Conservation (phyloP, 2,797 vertebrate species). For the Tragelaphus eurycerus region DNA sequence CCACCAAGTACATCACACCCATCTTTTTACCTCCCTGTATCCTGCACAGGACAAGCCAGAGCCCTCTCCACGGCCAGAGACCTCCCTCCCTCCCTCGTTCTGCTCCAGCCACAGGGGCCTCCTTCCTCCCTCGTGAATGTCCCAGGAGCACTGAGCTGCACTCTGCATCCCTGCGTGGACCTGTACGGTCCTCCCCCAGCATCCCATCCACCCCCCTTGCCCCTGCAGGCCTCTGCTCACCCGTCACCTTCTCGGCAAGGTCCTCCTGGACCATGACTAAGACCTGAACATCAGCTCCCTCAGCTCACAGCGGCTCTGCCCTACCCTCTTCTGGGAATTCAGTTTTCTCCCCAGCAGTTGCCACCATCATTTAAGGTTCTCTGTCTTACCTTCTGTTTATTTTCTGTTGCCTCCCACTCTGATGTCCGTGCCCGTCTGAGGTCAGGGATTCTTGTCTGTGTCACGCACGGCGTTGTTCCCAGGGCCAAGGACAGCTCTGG, state of each 20-base stretch:
- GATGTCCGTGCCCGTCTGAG: background rate
- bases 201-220: background rate
- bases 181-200: background rate
- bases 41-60: background rate
- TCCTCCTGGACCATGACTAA: background rate
- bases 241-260: background rate
- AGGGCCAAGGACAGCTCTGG: background rate
- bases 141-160: background rate
- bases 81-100: background rate
- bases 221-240: background rate
- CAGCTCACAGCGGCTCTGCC: background rate
- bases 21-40: background rate
- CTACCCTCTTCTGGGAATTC: background rate
- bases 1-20: background rate
- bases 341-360: background rate
- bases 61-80: rapidly evolving
- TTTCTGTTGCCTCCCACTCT: background rate
- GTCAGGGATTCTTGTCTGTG: background rate
- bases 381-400: background rate
- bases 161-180: background rate
- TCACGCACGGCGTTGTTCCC: background rate
- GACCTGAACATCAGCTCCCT: background rate
- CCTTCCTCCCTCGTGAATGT: background rate
- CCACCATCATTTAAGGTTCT: rapidly evolving
- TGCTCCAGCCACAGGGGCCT: background rate